phyloP scores from a whole-genome alignment of 2,113 vertebrate species.

The Tragelaphus scriptus region DNA sequence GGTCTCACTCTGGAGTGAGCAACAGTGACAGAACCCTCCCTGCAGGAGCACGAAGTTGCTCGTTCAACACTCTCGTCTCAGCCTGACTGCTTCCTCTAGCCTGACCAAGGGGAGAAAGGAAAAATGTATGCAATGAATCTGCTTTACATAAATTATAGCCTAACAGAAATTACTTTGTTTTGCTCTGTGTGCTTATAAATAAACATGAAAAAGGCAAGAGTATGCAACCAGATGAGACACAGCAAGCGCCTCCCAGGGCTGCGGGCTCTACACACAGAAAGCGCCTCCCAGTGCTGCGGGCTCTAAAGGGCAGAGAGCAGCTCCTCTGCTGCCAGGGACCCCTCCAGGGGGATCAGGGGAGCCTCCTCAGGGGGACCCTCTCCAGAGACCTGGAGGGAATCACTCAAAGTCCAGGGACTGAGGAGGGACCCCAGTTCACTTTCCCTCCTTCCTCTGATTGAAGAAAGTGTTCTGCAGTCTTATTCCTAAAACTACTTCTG shows the following conservation, averaged over 20 bases:
- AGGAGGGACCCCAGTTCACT: background rate
- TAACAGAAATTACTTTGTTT: background rate
- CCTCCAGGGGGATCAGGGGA: no score
- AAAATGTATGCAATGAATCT: background rate
- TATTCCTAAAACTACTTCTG: background rate
- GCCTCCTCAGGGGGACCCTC: background rate
- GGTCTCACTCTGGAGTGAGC: no score
- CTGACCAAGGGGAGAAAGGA: background rate
- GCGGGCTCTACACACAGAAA: background rate
- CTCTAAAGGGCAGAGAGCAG: background rate
- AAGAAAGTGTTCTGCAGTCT: background rate
- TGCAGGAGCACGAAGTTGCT: fast-evolving
- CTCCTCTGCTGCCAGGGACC: background rate
- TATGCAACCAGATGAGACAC: background rate
- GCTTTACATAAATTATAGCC: background rate
- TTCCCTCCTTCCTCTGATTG: background rate
- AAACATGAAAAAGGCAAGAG: background rate
- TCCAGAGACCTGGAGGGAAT: background rate
- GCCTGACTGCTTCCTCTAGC: background rate
- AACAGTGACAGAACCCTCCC: background rate
- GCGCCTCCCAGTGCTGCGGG: background rate
- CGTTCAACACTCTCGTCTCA: background rate
- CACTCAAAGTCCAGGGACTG: background rate
- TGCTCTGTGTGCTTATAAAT: background rate
- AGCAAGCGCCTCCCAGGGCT: background rate